phyloP scores from a whole-genome alignment of 2,113 vertebrate genomes.

The Talpa occidentalis region DNA sequence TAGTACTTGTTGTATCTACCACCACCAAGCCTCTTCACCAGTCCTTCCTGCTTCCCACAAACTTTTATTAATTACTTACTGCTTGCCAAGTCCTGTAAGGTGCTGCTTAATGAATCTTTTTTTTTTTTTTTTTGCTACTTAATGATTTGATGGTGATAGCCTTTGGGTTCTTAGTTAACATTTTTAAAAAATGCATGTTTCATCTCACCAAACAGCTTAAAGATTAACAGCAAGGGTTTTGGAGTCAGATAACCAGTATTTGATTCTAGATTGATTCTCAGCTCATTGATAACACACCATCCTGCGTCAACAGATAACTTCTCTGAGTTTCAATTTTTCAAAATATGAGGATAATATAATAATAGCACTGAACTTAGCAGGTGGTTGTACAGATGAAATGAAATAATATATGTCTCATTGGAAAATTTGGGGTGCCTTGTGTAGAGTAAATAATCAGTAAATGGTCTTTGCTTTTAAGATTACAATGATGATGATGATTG shows the following conservation, averaged over 20 bases:
- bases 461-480: not conserved
- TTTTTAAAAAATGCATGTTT: not conserved
- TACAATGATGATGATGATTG: not conserved
- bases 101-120: not conserved
- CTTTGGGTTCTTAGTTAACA: not conserved
- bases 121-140: too few species aligned
- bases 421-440: not conserved
- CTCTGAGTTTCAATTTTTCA: slow-evolving; percentile 11
- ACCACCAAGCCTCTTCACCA: not conserved
- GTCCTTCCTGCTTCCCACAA: not conserved
- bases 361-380: not conserved
- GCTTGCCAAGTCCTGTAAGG: not conserved
- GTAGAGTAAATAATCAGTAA: not conserved
- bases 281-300: not conserved
- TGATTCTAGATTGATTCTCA: not conserved
- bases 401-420: not conserved
- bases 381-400: slow-evolving; percentile 9
- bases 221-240: not conserved
- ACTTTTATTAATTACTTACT: not conserved
- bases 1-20: not conserved
- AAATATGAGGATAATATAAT: not conserved
- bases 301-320: not conserved
- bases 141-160: not conserved
- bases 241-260: not conserved
- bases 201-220: slow-evolving; percentile 7